Evolutionary conservation across 1,140 invertebrate genomes (phyloP).

Genomic region (Pogonognathellus flavescens): DNA sequence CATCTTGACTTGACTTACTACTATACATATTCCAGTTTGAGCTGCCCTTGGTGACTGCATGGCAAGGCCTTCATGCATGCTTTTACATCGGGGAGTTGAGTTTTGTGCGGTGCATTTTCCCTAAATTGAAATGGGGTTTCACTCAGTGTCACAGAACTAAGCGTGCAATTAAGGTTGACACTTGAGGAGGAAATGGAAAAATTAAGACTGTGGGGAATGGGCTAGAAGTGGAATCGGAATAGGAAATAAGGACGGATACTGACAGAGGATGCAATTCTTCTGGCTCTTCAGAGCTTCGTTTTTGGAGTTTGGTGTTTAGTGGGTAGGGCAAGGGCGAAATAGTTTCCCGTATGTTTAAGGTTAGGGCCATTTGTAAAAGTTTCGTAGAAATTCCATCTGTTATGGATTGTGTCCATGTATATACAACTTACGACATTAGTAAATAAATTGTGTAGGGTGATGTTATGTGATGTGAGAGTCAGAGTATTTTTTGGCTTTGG

Average conservation of each 20-base stretch:
- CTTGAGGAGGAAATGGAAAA: slow-evolving; percentile 63
- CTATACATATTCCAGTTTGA: neutral
- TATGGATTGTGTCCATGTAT: neutral
- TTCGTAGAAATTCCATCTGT: slow-evolving; percentile 13
- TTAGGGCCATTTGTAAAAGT: slow-evolving; percentile 38
- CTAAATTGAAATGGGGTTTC: slow-evolving; percentile 53
- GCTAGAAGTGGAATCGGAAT: slow-evolving; percentile 33
- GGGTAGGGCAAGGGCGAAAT: slow-evolving; percentile 11
- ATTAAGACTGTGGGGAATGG: slow-evolving; percentile 55
- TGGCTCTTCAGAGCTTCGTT: neutral
- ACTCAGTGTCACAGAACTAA: slow-evolving; percentile 48
- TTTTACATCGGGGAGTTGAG: slow-evolving; percentile 22
- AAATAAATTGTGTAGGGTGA: slow-evolving; percentile 29
- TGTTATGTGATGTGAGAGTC: too few species aligned
- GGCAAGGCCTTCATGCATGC: too few species aligned
- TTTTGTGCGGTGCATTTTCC: slow-evolving; percentile 28
- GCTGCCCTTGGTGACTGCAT: neutral
- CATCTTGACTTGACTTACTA: slow-evolving; percentile 12
- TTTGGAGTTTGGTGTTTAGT: too few species aligned
- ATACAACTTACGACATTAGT: slow-evolving; percentile 25
- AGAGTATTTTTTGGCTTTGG: slow-evolving; percentile 12
- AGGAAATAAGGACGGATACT: slow-evolving; percentile 12
- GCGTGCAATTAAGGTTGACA: slow-evolving; percentile 63
- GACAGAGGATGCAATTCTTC: slow-evolving; percentile 3
- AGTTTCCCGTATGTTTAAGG: slow-evolving; percentile 8